Conservation (phyloP, 2,888 invertebrate genomes). For the Bellardia pandia region DNA sequence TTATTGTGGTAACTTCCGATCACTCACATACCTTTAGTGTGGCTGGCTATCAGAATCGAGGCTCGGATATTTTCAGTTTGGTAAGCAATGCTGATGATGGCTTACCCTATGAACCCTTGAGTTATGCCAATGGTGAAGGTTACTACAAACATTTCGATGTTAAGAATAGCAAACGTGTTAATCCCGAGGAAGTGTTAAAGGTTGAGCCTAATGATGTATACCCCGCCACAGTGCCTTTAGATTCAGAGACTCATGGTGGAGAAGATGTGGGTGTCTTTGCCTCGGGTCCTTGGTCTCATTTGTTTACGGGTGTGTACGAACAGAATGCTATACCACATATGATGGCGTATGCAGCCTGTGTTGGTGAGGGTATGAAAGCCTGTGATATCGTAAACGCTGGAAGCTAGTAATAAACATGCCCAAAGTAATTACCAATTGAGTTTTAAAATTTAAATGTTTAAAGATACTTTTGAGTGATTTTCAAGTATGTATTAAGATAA, state of each 20-base stretch:
- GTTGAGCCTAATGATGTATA: conserved; percentile 81
- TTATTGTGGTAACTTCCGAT: conserved; percentile 92
- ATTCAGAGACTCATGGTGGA: conserved; percentile 89
- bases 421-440: neutral
- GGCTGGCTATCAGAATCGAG: conserved; percentile 86
- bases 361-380: conserved; percentile 86
- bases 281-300: conserved; percentile 90
- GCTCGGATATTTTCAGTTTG: conserved; percentile 79
- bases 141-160: conserved; percentile 83
- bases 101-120: conserved; percentile 88
- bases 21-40: conserved; percentile 91
- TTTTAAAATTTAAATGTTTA: neutral
- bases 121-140: conserved; percentile 91
- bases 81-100: conserved; percentile 82
- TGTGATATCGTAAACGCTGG: conserved; percentile 74
- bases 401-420: neutral
- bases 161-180: conserved; percentile 76
- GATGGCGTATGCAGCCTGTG: conserved; percentile 89
- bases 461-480: neutral
- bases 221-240: conserved; percentile 85
- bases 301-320: conserved; percentile 91
- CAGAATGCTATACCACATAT: conserved; percentile 92
- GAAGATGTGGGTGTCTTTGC: conserved; percentile 93
- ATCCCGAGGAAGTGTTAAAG: conserved; percentile 75
- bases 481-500: neutral